Evolutionary conservation across 2,113 vertebrate genomes (phyloP).

Genomic region (Cyanoderma ruficeps): DNA sequence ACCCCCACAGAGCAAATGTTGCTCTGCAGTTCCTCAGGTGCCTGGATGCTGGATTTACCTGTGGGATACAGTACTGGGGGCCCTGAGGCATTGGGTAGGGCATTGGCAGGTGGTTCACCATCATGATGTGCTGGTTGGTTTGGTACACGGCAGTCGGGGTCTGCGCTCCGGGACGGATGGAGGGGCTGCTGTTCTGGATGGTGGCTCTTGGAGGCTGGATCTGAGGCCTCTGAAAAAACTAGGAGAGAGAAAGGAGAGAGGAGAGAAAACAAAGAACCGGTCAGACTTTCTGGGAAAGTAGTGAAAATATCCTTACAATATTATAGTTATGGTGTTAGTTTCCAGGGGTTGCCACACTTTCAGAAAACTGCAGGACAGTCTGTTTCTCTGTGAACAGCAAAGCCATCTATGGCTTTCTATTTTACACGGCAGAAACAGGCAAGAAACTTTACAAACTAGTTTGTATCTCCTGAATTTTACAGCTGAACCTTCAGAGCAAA

Average conservation of each 20-base stretch:
- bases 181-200: constrained; percentile 88
- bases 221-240: constrained; percentile 98
- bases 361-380: constrained; percentile 19
- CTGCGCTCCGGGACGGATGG: constrained; percentile 90
- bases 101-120: constrained; percentile 92
- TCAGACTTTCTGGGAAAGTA: not conserved
- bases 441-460: not conserved
- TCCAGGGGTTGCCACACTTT: constrained; percentile 1
- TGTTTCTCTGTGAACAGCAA: not conserved
- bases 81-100: constrained; percentile 92
- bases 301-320: not conserved
- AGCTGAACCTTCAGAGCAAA: not conserved
- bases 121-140: constrained; percentile 95
- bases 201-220: constrained; percentile 90
- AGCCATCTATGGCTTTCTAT: not conserved
- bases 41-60: constrained; percentile 65
- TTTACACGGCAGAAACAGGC: not conserved
- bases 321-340: not conserved
- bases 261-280: not conserved
- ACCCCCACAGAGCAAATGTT: fast-evolving
- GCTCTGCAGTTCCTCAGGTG: not conserved
- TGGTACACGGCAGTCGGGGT: constrained; percentile 90
- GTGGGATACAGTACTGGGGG: constrained; percentile 95
- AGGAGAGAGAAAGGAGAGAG: not conserved
- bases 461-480: not conserved